Base-by-base conservation (phyloP, 2,888 invertebrate species). In the Ophion ventricosus region DNA sequence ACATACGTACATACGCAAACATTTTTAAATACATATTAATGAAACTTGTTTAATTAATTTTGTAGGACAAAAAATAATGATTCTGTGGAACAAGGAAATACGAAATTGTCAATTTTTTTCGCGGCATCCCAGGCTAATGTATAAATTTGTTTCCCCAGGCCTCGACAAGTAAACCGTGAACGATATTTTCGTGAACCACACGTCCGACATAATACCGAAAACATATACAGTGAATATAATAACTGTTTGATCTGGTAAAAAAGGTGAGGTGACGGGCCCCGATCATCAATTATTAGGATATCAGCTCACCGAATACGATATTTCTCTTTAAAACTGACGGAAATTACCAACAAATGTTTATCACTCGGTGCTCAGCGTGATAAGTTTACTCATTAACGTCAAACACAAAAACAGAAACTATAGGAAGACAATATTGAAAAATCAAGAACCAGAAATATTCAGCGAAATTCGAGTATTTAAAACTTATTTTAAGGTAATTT, bases 141-240 rank as follows among this genome's bases (percentile, higher is more conserved):
- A 66, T 29, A 64, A 75, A 66, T 75, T 23, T n/a, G 66, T 56
- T 66, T n/a, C 23, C 40, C 43, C 66, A 35, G 35, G 54, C 63
- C 26, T 17, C 66, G 20, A 25, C n/a, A 25, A 40, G 26, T 23
- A 35, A 25, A 66, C 17, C n/a, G 4, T 40, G n/a, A 25, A 64
- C 49, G 56, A 57, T 76, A 76, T 66, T 76, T 76, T 57, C 57
- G 66, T 40, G 57, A 67, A 4, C 11, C 7, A 20, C 63, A 35
- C 56, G 40, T 56, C 35, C 54, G 56, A 66, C 23, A 35, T 35
- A 57, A 57, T 75, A 54, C 29, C 5, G 54, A 64, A 75, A 54
- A 35, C 17, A 7, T 17, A 20, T 76, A n/a, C 29, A 56, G 17
- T 8, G 10, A 54, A 43, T 10, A 35, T 35, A 40, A 57, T 25